Evolutionary conservation across 35 echinoderm and acorn worm species (phyloP).

Genomic region (Apostichopus parvimensis): DNA sequence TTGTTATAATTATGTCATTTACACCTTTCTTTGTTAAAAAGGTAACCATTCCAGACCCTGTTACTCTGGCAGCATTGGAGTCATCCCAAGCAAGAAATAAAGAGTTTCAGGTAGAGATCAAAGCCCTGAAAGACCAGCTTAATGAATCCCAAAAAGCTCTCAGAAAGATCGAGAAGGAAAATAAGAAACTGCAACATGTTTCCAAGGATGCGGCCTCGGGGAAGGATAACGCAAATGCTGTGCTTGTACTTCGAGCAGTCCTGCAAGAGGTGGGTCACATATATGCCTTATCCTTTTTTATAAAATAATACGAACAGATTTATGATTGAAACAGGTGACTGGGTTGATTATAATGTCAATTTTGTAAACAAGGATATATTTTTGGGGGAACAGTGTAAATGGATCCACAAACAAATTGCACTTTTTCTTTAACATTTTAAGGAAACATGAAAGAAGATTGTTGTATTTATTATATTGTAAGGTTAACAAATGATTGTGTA

Average conservation of each 20-base stretch:
- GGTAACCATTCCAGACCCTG: slow-evolving; percentile 80
- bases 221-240: slow-evolving; percentile 63
- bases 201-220: slow-evolving; percentile 13
- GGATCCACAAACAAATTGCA: too few relatives aligned
- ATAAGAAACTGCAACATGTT: slow-evolving; percentile 59
- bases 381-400: too few relatives aligned
- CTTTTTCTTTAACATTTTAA: too few relatives aligned
- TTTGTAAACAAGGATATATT: too few relatives aligned
- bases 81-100: slow-evolving; percentile 32
- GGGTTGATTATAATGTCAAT: too few relatives aligned
- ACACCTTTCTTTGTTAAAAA: background rate
- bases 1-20: too few relatives aligned
- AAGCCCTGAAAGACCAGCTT: slow-evolving; percentile 49
- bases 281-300: background rate
- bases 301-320: too few relatives aligned
- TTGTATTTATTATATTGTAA: too few relatives aligned
- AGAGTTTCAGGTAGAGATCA: slow-evolving; percentile 47
- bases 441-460: too few relatives aligned
- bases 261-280: slow-evolving; percentile 19
- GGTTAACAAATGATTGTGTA: too few relatives aligned
- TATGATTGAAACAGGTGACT: too few relatives aligned
- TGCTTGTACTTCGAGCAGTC: slow-evolving; percentile 72
- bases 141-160: slow-evolving; percentile 59
- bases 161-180: slow-evolving; percentile 71
- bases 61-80: slow-evolving; percentile 63